Conservation (phyloP, 2,888 invertebrate genomes). For the Synanthedon andrenaeformis region DNA sequence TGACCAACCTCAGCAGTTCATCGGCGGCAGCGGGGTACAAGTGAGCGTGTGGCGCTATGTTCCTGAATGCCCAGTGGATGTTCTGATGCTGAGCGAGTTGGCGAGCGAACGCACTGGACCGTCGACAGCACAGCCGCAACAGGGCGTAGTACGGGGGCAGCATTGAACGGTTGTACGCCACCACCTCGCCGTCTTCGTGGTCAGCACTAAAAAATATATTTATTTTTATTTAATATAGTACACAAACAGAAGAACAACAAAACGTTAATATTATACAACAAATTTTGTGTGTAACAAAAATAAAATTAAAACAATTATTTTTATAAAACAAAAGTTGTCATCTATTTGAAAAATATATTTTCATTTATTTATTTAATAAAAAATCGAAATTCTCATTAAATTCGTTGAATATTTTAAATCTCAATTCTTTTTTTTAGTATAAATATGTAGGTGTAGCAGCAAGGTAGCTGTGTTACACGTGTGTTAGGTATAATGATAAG, state of each 20-base stretch:
- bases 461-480: no score
- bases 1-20: slow-evolving; percentile 79
- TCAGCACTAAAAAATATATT: slow-evolving; percentile 77
- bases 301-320: no score
- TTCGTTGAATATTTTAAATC: no score
- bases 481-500: not conserved
- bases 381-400: no score
- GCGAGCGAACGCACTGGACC: slow-evolving; percentile 86
- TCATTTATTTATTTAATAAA: no score
- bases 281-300: no score
- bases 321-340: no score
- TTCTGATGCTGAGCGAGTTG: slow-evolving; percentile 93
- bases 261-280: no score
- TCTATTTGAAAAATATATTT: no score
- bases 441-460: no score
- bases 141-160: slow-evolving; percentile 93
- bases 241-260: not conserved
- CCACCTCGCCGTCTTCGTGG: slow-evolving; percentile 96
- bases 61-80: slow-evolving; percentile 96
- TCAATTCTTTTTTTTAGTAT: no score
- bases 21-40: slow-evolving; percentile 93
- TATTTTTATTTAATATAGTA: no score
- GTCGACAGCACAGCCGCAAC: slow-evolving; percentile 89
- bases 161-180: slow-evolving; percentile 94
- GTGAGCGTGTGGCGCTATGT: slow-evolving; percentile 95